Evolutionary conservation across 2,113 vertebrate species (phyloP).

Genomic region (Ptychochromis oligacanthus): DNA sequence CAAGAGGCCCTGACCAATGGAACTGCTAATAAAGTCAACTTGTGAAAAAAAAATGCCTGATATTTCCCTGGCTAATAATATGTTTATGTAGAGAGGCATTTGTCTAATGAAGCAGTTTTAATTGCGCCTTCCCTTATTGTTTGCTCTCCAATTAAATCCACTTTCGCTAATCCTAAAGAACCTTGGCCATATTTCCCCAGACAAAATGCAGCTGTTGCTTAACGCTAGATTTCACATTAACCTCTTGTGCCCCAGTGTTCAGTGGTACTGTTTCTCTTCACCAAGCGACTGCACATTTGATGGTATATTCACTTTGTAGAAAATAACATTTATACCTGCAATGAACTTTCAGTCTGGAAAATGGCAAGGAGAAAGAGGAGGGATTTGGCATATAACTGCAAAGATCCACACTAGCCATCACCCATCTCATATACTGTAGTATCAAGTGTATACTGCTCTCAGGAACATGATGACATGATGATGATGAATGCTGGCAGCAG

Average conservation of each 20-base stretch:
- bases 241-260: neutral
- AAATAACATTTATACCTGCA: neutral
- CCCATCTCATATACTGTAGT: constrained; percentile 9
- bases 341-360: neutral
- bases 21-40: constrained; percentile 43
- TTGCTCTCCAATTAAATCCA: constrained; percentile 69
- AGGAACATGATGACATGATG: constrained; percentile 5
- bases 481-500: constrained; percentile 42
- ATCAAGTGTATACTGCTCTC: constrained; percentile 24
- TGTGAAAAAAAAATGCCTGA: neutral
- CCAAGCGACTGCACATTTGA: neutral
- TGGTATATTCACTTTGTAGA: neutral
- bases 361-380: neutral
- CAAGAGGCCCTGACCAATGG: constrained; percentile 5
- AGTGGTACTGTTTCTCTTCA: neutral
- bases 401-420: neutral
- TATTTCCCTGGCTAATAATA: constrained; percentile 42
- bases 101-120: constrained; percentile 68
- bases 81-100: constrained; percentile 57
- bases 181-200: constrained; percentile 65
- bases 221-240: constrained; percentile 33
- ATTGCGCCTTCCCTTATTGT: constrained; percentile 63
- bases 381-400: neutral
- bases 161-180: constrained; percentile 67
- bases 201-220: constrained; percentile 41